Base-by-base conservation (phyloP, 1,140 invertebrate genomes). In the Zaprionus taronus region DNA sequence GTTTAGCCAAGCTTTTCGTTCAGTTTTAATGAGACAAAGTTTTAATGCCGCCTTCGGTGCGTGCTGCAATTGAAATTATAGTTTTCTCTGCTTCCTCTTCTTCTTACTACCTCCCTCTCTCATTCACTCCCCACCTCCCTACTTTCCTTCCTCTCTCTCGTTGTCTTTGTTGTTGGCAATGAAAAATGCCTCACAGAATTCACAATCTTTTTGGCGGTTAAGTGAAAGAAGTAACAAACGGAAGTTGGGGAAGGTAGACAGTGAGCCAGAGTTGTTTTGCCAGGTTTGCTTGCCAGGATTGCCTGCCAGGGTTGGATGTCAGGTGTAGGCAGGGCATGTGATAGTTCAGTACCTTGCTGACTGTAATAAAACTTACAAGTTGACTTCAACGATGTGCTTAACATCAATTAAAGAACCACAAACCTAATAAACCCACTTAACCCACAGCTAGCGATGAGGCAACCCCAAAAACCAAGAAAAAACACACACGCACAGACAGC, bases 401-500 rank as follows among this genome's bases (percentile, higher is more conserved):
- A 84, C 84, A 84, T 79, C 84, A 89, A 89, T 90, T 89, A 90
- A 81, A 90, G 84, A 75, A 70, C 69, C 81, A 90, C 85, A 84
- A 81, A 89, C 72, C 79, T 84, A 84, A 89, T 84, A 83, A 69
- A 79, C 73, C 68, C 81, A 90, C 81, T 84, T 89, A 81, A 79
- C 85, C 84, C 49, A 84, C 49, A 76, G 68, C 81, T 67, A 22
- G n/a, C 47, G 64, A 74, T 55, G 26, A 36, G 15, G 7, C 28
- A 31, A 9, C 6, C 28, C 6, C 26, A 14, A 34, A 24, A n/a
- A 24, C 20, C 55, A 34, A 20, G 14, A 36, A 57, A 58, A 22
- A 58, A 34, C 22, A 28, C 4, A 14, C 47, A 51, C 20, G 14
- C 12, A 53, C 17, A 12, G 49, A 22, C 14, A 24, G 20, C 3